A percentile compares a stretch with the other conserved stretches of the same genome.
Conservation (phyloP, 2,888 invertebrate genomes). For the Rhaphigaster nebulosa region DNA sequence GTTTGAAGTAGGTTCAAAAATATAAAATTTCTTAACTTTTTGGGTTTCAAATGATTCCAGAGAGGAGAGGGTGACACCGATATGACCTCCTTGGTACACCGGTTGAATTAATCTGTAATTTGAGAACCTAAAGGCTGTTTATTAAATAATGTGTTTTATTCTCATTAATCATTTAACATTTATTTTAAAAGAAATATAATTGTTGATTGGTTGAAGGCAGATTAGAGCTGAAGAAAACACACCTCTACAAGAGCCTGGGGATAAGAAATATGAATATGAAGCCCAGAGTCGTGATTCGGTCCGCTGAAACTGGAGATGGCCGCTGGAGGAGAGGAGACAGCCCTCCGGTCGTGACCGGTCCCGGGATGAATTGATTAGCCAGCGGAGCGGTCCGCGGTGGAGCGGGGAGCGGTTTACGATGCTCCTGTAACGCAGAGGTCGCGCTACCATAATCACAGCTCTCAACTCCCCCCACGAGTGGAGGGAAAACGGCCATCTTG, state of each 20-base stretch:
- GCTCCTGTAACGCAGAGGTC: background rate
- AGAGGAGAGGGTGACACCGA: too few species aligned
- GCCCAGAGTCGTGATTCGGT: background rate
- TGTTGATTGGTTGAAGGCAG: background rate
- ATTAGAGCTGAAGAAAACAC: background rate
- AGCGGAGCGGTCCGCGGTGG: background rate
- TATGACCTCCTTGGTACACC: too few species aligned
- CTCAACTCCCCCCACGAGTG: background rate
- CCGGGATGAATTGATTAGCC: constrained; percentile 4
- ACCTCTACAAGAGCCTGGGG: background rate
- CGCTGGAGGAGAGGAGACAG: background rate
- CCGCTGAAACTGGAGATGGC: background rate
- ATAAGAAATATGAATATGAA: background rate
- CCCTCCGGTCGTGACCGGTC: background rate
- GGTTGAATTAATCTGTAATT: too few species aligned
- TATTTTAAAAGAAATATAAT: too few species aligned
- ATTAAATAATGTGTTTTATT: too few species aligned
- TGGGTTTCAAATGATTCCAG: too few species aligned
- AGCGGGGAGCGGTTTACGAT: background rate
- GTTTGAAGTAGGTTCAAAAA: too few species aligned
- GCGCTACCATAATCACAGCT: background rate
- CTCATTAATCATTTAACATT: too few species aligned
- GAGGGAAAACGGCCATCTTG: background rate
- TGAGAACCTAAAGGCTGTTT: too few species aligned
- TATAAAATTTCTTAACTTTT: too few species aligned